Conservation (phyloP, 2,113 vertebrate genomes). For the Embiotoca jacksoni region DNA sequence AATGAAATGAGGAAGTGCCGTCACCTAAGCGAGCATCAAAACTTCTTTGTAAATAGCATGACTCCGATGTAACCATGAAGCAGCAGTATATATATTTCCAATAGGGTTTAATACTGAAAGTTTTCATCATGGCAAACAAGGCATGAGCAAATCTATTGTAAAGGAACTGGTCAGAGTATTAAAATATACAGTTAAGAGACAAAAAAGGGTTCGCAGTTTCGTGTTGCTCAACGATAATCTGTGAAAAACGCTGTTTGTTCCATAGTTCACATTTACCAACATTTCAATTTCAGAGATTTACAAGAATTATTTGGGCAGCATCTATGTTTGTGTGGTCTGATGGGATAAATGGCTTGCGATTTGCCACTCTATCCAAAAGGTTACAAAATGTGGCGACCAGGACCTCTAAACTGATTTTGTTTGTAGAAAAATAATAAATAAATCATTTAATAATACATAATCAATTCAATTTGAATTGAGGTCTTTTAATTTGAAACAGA, state of each 20-base stretch:
- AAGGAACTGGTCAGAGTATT: neutral
- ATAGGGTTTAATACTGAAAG: neutral
- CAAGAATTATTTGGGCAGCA: too few species aligned
- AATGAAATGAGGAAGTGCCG: constrained; percentile 40
- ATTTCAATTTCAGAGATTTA: too few species aligned
- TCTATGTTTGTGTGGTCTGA: too few species aligned
- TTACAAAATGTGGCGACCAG: neutral
- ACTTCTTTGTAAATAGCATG: neutral
- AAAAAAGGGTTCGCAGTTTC: neutral
- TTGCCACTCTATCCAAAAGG: too few species aligned
- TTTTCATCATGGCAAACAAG: neutral
- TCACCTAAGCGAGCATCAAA: neutral
- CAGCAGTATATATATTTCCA: neutral
- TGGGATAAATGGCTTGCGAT: too few species aligned
- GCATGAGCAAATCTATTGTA: neutral
- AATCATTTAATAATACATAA: too few species aligned
- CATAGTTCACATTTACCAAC: too few species aligned
- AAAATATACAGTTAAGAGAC: neutral
- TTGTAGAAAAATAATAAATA: neutral
- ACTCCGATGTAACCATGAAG: neutral
- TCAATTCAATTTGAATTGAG: too few species aligned
- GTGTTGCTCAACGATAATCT: neutral
- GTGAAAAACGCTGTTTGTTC: too few species aligned
- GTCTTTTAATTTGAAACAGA: too few species aligned
- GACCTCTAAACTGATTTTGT: neutral